Evolutionary conservation across 2,113 vertebrate genomes (phyloP), one percentile per base, ranked within the genome.

Genomic region (Oncorhynchus tshawytscha): DNA sequence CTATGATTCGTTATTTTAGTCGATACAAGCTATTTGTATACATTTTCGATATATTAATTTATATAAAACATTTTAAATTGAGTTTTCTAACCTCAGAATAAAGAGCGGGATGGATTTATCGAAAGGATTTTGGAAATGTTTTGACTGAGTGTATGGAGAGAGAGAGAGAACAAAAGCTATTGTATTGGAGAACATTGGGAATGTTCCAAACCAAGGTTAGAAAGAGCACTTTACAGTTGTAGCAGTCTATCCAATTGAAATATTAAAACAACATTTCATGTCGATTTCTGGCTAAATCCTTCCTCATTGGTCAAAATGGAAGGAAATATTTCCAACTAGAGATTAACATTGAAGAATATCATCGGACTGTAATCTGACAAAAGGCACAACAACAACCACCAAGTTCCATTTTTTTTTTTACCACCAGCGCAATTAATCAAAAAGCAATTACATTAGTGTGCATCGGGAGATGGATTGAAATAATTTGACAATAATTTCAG

Each of bases 361-460:
- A 79, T 71, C 83, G 39, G 70, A 86, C 86, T 80, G 22, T 86
- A 88, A 87, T 91, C 85, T 88, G 88, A 90, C 82, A 85, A 84
- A 15, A 54, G 15, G 82, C 82, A 84, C 80, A 81, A 77, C 71
- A 86, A 78, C 78, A 78, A 45, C 39, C 9, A 22, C 75, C 18
- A 60, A 71, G 67, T 74, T 76, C 62, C 67, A 48, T 12, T 18
- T 16, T 1, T 1, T 25, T 67, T 66, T 69, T 69, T 2, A 49
- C 70, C 74, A 72, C 59, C 29, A 20, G 66, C 67, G 22, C 81
- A 84, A 90, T 90, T 90, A 89, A 91, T 91, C 88, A 90, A 89
- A 89, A 88, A 85, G 84, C 87, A 92, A 90, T 90, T 89, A 88
- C 84, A 83, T 89, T 82, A 86, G 78, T 80, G 72, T 75, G 82